phyloP scores from a whole-genome alignment of 2,113 vertebrate genomes.

The Callaeas wilsoni region DNA sequence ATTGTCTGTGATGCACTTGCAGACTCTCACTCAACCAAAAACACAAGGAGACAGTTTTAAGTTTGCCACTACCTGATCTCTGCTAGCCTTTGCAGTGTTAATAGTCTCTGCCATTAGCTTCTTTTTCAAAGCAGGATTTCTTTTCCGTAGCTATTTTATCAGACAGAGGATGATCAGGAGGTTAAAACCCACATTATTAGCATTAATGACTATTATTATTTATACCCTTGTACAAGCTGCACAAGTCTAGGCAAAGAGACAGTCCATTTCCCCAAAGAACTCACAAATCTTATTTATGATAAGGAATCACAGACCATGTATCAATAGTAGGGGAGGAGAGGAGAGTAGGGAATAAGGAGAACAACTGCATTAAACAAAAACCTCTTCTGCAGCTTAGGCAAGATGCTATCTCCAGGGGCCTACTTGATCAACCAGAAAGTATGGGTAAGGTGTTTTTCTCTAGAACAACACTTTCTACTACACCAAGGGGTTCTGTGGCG shows the following conservation, averaged over 20 bases:
- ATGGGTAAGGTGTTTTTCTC: background rate
- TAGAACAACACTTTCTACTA: background rate
- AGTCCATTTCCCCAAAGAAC: background rate
- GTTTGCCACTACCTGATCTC: background rate
- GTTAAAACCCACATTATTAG: constrained; percentile 47
- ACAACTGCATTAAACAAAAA: background rate
- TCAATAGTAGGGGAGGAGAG: background rate
- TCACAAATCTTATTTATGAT: constrained; percentile 32
- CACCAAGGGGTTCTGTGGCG: background rate
- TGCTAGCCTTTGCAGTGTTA: background rate
- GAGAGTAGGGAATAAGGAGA: background rate
- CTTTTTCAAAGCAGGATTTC: background rate
- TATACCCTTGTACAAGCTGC: background rate
- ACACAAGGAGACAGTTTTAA: background rate
- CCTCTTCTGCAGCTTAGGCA: background rate
- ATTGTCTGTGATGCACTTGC: background rate
- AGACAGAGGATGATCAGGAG: constrained; percentile 7
- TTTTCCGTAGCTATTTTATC: background rate
- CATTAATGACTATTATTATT: constrained; percentile 58
- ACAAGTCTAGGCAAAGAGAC: background rate
- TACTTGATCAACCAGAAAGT: background rate
- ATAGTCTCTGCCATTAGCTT: background rate
- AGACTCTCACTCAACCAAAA: background rate
- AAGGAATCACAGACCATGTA: background rate
- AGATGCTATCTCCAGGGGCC: background rate